These are phyloP conservation scores for Capricornis sumatraensis DNA, from an alignment of 2,113 vertebrate species.

Conservation along the genomic window DNA sequence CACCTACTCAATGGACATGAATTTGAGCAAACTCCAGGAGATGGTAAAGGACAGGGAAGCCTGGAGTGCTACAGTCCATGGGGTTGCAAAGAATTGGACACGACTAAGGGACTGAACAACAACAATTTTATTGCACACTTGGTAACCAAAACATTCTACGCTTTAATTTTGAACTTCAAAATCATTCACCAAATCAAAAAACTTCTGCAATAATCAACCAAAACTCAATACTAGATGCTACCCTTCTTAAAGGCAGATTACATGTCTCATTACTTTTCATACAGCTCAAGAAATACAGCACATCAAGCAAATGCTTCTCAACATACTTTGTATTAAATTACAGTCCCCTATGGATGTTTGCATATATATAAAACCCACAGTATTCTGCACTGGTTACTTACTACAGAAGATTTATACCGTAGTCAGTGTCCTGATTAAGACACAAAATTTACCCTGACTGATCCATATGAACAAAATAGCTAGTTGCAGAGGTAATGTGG, in stretches of 20 bases:
- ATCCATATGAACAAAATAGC: neutral
- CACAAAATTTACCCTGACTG: neutral
- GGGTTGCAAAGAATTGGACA: neutral
- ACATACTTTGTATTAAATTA: neutral
- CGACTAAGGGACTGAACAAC: neutral
- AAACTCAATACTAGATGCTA: neutral
- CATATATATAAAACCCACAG: neutral
- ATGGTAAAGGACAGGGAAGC: neutral
- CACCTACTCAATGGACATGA: neutral
- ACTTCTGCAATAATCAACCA: neutral
- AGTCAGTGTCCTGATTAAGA: neutral
- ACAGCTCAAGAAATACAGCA: neutral
- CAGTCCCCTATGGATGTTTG: neutral
- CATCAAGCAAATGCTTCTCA: neutral
- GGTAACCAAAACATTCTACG: neutral
- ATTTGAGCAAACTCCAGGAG: neutral
- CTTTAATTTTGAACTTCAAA: neutral
- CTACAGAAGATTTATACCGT: neutral
- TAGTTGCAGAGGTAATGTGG: neutral
- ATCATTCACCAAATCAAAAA: slow-evolving; percentile 3
- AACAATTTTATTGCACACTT: neutral
- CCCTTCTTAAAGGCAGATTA: neutral
- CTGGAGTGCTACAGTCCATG: neutral
- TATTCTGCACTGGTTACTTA: neutral
- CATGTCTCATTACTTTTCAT: neutral